Evolutionary conservation across 2,797 vertebrate genomes (phyloP).

Genomic region (Melanotaenia boesemani): DNA sequence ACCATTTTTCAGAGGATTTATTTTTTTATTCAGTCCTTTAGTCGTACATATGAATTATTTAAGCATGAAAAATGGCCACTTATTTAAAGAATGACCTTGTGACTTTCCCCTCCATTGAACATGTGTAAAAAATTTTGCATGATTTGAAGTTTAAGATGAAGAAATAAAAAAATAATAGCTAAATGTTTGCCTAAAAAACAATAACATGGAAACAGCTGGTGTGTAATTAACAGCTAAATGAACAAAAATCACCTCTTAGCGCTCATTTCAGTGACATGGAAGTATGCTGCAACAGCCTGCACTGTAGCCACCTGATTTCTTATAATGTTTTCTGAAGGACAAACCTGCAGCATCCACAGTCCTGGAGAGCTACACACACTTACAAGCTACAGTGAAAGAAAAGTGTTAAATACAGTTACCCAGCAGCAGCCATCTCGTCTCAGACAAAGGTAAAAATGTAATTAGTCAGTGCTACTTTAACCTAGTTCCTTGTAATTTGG

Average conservation of each 20-base stretch:
- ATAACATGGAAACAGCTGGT: background rate
- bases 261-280: background rate
- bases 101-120: no score
- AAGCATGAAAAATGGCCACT: no score
- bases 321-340: background rate
- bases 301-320: background rate
- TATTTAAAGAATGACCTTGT: background rate
- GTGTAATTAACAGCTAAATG: background rate
- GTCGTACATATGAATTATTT: no score
- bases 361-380: background rate
- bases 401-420: slow-evolving; percentile 18
- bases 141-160: background rate
- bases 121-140: background rate
- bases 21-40: no score
- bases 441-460: slow-evolving; percentile 50
- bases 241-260: background rate
- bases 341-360: background rate
- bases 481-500: slow-evolving; percentile 58
- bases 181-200: background rate
- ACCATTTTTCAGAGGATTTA: no score
- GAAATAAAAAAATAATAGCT: background rate
- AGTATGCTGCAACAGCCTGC: background rate
- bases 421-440: slow-evolving; percentile 15
- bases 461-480: slow-evolving; percentile 49
- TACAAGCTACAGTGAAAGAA: slow-evolving; percentile 10